Evolutionary conservation across 2,797 vertebrate genomes (phyloP).

Genomic region (Halcyon smyrnensis): DNA sequence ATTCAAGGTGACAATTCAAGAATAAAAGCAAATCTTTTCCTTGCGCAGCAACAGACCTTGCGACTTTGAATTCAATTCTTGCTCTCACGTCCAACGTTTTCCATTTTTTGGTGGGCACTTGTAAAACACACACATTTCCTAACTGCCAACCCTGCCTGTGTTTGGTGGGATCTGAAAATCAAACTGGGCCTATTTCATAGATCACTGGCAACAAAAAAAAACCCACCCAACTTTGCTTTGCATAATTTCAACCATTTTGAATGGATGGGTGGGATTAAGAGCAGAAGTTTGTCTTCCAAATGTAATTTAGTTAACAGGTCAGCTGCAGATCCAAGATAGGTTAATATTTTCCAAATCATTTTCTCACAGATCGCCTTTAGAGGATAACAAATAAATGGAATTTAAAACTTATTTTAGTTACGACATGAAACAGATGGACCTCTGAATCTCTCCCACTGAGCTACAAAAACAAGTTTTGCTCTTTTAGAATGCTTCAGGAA

Average conservation of each 20-base stretch:
- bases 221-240: background rate
- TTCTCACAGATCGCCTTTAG: background rate
- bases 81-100: background rate
- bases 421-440: background rate
- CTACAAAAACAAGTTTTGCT: background rate
- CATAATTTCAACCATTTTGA: background rate
- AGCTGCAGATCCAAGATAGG: background rate
- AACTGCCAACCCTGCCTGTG: accelerated
- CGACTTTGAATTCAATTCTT: background rate
- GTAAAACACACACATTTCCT: background rate
- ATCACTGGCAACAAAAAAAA: background rate
- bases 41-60: background rate
- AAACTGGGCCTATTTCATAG: background rate
- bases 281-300: background rate
- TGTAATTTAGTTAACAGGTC: background rate
- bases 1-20: background rate
- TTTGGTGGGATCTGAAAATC: background rate
- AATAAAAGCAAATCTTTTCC: background rate
- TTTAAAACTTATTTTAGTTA: background rate
- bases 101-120: background rate
- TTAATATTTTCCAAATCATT: background rate
- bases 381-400: background rate
- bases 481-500: background rate
- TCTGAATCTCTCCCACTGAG: background rate
- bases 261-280: background rate